Evolutionary conservation across 2,113 vertebrate species (phyloP).

Genomic region (Daubentonia madagascariensis): DNA sequence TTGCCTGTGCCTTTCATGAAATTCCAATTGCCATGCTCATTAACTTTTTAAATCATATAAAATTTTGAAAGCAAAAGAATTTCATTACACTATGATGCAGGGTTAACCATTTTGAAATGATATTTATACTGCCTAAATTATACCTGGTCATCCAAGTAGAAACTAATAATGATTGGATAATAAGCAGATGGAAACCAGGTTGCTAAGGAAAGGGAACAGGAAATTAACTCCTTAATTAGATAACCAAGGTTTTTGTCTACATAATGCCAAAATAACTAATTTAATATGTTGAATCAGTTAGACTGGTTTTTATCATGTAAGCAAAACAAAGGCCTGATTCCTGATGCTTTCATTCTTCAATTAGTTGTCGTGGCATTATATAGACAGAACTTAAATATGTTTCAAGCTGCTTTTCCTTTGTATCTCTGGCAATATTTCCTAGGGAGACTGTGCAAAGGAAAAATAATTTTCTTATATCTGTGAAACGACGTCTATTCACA

Average conservation of each 20-base stretch:
- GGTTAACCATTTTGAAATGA: slow-evolving; percentile 54
- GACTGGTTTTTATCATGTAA: slow-evolving; percentile 27
- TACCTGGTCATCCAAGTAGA: slow-evolving; percentile 46
- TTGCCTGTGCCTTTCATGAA: slow-evolving; percentile 55
- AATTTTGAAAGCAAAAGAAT: slow-evolving; percentile 30
- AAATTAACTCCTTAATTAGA: slow-evolving; percentile 54
- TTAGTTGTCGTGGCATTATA: neutral
- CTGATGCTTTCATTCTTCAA: neutral
- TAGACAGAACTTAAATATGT: neutral
- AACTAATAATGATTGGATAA: slow-evolving; percentile 15
- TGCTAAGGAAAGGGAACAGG: neutral
- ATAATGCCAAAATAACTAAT: slow-evolving; percentile 31
- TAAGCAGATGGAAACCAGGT: slow-evolving; percentile 10
- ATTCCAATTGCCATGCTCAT: neutral
- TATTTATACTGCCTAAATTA: slow-evolving; percentile 2
- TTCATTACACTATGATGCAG: neutral
- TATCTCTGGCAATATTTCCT: neutral
- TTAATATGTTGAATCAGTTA: slow-evolving; percentile 43
- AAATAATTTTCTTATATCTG: neutral
- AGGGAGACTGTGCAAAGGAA: neutral
- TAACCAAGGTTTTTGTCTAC: slow-evolving; percentile 24
- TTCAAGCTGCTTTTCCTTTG: neutral
- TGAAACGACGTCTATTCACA: neutral
- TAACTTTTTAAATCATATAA: slow-evolving; percentile 35
- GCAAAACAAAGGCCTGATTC: neutral